phyloP scores from a whole-genome alignment of 1,140 invertebrate genomes.

The Drosophila tropicalis region DNA sequence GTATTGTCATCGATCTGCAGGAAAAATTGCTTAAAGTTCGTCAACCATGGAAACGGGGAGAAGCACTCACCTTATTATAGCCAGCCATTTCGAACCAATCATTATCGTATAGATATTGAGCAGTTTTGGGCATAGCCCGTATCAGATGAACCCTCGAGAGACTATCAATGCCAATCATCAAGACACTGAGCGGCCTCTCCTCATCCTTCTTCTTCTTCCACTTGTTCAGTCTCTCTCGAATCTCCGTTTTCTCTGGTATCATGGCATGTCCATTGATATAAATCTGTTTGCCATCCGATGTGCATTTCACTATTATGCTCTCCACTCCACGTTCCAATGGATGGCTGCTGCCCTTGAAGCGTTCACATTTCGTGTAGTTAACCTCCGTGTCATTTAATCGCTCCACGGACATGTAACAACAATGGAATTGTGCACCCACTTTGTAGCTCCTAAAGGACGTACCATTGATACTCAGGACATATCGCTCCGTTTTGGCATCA shows the following conservation, averaged over 20 bases:
- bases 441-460: slow-evolving; percentile 67
- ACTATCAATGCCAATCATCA: slow-evolving; percentile 92
- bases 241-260: slow-evolving; percentile 54
- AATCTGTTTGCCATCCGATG: slow-evolving; percentile 50
- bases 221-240: slow-evolving; percentile 54
- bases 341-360: slow-evolving; percentile 66
- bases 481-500: slow-evolving; percentile 57
- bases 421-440: slow-evolving; percentile 74
- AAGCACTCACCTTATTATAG: slow-evolving; percentile 84
- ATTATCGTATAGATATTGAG: slow-evolving; percentile 86
- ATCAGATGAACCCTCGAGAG: slow-evolving; percentile 91
- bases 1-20: slow-evolving; percentile 89
- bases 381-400: slow-evolving; percentile 64
- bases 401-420: slow-evolving; percentile 85
- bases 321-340: slow-evolving; percentile 82
- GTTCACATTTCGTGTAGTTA: slow-evolving; percentile 72
- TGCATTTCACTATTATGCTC: slow-evolving; percentile 84
- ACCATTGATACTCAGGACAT: slow-evolving; percentile 67
- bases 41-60: too few relatives aligned
- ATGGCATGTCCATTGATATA: slow-evolving; percentile 78
- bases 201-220: slow-evolving; percentile 29
- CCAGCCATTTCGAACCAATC: slow-evolving; percentile 84
- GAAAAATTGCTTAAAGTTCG: too few relatives aligned
- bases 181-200: slow-evolving; percentile 83
- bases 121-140: slow-evolving; percentile 90